These are phyloP conservation scores for Melanotaenia nigrans DNA, from an alignment of 2,797 vertebrate genomes.

Conservation along the genomic window DNA sequence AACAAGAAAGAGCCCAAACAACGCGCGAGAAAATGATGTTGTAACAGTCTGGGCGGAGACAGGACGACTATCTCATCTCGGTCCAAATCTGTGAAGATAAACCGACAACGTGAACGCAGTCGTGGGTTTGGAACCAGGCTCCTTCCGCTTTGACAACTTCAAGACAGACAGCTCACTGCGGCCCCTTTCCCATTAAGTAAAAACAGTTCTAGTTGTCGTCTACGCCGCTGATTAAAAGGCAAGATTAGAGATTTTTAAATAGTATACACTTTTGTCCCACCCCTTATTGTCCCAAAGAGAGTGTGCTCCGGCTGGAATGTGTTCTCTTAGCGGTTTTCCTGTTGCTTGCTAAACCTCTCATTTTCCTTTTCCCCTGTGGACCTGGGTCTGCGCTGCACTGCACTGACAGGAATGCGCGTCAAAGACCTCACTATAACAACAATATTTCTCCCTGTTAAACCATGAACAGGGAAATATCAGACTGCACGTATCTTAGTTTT, in stretches of 20 bases:
- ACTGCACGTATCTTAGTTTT: background rate
- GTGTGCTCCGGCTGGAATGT: conserved; percentile 79
- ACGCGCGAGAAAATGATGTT: background rate
- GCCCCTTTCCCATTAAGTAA: conserved; percentile 39
- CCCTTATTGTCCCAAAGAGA: conserved; percentile 82
- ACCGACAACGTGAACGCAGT: conserved; percentile 46
- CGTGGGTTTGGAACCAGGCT: conserved; percentile 40
- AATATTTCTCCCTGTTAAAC: conserved; percentile 11
- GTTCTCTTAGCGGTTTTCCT: conserved; percentile 86
- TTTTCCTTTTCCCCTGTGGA: conserved; percentile 78
- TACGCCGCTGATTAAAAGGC: conserved; percentile 64
- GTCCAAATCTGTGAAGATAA: conserved; percentile 79
- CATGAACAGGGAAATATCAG: background rate
- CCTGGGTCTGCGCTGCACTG: conserved; percentile 66
- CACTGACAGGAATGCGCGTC: conserved; percentile 68
- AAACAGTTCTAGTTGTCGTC: conserved; percentile 45
- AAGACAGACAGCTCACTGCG: conserved; percentile 7
- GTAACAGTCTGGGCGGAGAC: background rate
- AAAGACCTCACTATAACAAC: conserved; percentile 41
- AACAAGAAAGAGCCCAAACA: background rate
- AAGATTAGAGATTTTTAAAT: conserved; percentile 79
- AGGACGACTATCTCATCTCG: conserved; percentile 70
- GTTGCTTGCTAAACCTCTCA: conserved; percentile 80
- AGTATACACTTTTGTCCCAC: conserved; percentile 78
- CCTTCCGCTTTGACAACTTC: conserved; percentile 62